Percentiles rank a stretch among this genome's conserved stretches.
Evolutionary conservation across 2,113 vertebrate species (phyloP).

Genomic region (Corythoichthys intestinalis): DNA sequence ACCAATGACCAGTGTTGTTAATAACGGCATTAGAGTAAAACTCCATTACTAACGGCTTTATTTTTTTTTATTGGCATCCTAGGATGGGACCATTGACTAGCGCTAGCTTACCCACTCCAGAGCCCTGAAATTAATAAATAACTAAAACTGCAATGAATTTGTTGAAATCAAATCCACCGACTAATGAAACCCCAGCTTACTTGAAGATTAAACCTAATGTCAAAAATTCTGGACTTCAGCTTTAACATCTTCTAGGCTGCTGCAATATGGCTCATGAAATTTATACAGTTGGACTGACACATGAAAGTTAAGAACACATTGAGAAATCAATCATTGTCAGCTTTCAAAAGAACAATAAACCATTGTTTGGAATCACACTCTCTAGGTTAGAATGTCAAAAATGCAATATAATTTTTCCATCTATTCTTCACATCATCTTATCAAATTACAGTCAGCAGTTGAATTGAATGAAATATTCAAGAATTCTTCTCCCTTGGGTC

Average conservation of each 20-base stretch:
- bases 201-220: too few relatives aligned
- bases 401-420: slow-evolving; percentile 16
- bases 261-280: slow-evolving; percentile 12
- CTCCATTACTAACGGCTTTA: too few relatives aligned
- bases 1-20: too few relatives aligned
- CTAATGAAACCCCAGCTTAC: too few relatives aligned
- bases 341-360: slow-evolving; percentile 15
- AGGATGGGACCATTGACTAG: too few relatives aligned
- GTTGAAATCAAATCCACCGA: too few relatives aligned
- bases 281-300: background rate
- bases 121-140: too few relatives aligned
- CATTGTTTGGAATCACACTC: slow-evolving; percentile 23
- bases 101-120: too few relatives aligned
- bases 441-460: slow-evolving; percentile 7
- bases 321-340: background rate
- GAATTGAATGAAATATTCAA: slow-evolving; percentile 9
- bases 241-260: slow-evolving; percentile 15
- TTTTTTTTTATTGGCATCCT: too few relatives aligned
- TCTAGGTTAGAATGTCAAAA: slow-evolving; percentile 22
- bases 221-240: too few relatives aligned
- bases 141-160: too few relatives aligned
- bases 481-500: slow-evolving; percentile 20
- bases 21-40: too few relatives aligned
- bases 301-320: background rate
- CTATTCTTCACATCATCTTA: slow-evolving; percentile 18